phyloP scores from a whole-genome alignment of 2,888 invertebrate species.

The Erpobdella octoculata region DNA sequence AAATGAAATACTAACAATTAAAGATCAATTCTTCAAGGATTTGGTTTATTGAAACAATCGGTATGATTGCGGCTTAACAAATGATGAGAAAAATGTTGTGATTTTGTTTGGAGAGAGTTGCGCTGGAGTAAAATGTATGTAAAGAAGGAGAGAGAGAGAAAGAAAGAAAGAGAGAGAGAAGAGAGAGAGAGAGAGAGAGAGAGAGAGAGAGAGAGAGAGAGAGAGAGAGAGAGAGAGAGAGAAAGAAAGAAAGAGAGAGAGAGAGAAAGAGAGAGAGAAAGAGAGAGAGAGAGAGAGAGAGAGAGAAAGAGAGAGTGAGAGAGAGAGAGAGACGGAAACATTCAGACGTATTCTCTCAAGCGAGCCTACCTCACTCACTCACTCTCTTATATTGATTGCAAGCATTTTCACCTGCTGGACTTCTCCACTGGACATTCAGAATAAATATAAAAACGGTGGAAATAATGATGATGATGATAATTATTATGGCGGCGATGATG shows the following conservation, averaged over 20 bases:
- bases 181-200: constrained; percentile 4
- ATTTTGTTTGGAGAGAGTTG: no score
- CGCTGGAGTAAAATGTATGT: neutral
- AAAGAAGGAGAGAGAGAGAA: neutral
- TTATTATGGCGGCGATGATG: no score
- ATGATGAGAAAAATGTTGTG: no score
- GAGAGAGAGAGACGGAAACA: neutral
- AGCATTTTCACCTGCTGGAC: neutral
- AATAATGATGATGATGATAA: no score
- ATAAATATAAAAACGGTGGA: no score
- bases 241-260: neutral
- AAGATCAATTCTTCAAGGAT: no score
- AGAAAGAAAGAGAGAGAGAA: neutral
- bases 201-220: neutral
- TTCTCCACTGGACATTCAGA: neutral
- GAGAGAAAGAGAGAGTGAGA: neutral
- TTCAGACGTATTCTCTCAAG: neutral
- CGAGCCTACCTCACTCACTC: neutral
- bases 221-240: neutral
- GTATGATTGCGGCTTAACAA: no score
- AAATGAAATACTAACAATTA: no score
- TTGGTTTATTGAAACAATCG: no score
- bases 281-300: neutral
- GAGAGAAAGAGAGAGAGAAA: neutral
- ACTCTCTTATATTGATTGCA: neutral